phyloP scores from a whole-genome alignment of 2,797 vertebrate species.

The Chelon labrosus region DNA sequence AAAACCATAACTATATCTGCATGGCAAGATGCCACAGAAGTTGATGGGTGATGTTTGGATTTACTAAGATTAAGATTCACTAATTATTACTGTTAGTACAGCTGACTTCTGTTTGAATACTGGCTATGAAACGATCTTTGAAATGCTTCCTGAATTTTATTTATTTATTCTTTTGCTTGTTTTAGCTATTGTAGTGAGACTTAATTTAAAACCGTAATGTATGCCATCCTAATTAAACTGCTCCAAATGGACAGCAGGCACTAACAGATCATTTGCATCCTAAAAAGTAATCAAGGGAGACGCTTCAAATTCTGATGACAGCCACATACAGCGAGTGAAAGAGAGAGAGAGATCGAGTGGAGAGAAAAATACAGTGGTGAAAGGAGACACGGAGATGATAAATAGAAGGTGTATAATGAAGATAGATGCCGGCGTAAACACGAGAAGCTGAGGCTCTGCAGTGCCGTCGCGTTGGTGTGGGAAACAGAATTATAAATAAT shows the following conservation, averaged over 20 bases:
- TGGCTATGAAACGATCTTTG: not conserved
- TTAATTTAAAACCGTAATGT: slow-evolving; percentile 18
- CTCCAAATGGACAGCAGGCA: slow-evolving; percentile 16
- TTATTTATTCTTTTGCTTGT: not conserved
- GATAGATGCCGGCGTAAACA: slow-evolving; percentile 75
- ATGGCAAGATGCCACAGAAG: too few relatives aligned
- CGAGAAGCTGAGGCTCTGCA: slow-evolving; percentile 49
- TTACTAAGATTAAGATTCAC: too few relatives aligned
- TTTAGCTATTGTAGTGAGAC: not conserved
- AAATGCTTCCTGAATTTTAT: not conserved
- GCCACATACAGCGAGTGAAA: slow-evolving; percentile 1
- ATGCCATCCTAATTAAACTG: slow-evolving; percentile 33
- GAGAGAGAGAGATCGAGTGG: not conserved
- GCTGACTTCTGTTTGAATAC: too few relatives aligned
- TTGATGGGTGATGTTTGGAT: too few relatives aligned
- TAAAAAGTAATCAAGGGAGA: slow-evolving; percentile 39
- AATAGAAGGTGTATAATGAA: slow-evolving; percentile 67
- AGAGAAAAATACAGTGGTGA: not conserved
- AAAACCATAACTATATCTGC: too few relatives aligned
- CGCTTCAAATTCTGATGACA: slow-evolving; percentile 31
- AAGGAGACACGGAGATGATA: slow-evolving; percentile 33
- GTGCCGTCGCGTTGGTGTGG: slow-evolving; percentile 50
- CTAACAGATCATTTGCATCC: slow-evolving; percentile 49
- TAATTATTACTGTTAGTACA: too few relatives aligned
- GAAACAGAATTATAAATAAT: slow-evolving; percentile 81